Conservation (phyloP, 2,888 invertebrate genomes). For the Willowsia nigromaculata region DNA sequence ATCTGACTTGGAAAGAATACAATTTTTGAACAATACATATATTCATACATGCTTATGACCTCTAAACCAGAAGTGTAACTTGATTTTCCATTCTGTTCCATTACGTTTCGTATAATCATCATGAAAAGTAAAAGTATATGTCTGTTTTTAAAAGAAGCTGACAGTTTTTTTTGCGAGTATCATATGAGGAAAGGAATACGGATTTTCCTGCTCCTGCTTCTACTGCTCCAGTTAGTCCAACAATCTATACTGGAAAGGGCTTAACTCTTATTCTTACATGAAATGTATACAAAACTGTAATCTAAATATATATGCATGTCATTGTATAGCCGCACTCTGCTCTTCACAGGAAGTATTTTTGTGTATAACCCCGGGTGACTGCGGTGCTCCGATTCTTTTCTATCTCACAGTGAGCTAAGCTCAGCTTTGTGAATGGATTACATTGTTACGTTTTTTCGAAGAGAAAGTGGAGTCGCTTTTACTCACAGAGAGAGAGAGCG, state of each 20-base stretch:
- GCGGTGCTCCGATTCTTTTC: neutral
- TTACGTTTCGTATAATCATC: neutral
- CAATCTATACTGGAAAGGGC: neutral
- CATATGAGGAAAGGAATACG: neutral
- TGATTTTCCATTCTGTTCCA: neutral
- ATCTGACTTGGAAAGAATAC: neutral
- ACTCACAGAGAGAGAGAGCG: neutral
- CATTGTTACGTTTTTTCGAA: slow-evolving; percentile 3
- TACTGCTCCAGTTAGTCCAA: too few relatives aligned
- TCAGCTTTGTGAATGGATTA: neutral
- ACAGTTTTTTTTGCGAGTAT: neutral
- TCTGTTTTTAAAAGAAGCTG: neutral
- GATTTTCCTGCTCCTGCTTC: neutral
- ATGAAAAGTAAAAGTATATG: neutral
- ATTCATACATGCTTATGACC: neutral
- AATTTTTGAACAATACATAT: neutral
- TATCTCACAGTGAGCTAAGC: neutral
- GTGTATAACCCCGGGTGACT: slow-evolving; percentile 31
- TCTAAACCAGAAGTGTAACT: neutral
- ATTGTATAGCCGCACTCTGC: neutral
- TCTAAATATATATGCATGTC: neutral
- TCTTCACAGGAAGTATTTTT: slow-evolving; percentile 14
- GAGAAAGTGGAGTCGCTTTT: neutral
- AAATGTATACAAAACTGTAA: neutral
- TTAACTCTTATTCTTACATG: neutral